phyloP scores from a whole-genome alignment of 2,797 vertebrate species.

The Bradypus variegatus region DNA sequence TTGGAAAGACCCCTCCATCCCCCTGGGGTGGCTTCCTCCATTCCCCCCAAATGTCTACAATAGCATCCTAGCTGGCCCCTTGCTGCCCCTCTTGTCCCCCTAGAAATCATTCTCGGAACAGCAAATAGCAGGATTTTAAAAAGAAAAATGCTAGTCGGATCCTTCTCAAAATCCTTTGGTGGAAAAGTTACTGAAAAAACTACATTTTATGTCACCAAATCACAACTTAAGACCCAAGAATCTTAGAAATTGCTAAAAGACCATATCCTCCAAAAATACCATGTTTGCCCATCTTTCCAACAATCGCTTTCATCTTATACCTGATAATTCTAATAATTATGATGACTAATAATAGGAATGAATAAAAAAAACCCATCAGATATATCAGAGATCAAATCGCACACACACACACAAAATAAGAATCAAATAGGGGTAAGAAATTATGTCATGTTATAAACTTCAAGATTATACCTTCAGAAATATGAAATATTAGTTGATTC shows the following conservation, averaged over 20 bases:
- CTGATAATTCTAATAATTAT: background rate
- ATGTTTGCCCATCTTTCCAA: background rate
- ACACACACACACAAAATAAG: background rate
- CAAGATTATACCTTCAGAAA: constrained; percentile 1
- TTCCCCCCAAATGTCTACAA: too few relatives aligned
- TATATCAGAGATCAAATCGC: background rate
- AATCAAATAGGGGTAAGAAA: background rate
- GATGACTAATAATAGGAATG: background rate
- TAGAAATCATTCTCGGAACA: background rate
- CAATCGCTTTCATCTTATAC: background rate
- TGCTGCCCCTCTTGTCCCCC: background rate
- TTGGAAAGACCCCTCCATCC: background rate
- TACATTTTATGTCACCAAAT: constrained; percentile 9
- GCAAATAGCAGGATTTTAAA: background rate
- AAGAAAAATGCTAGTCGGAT: background rate
- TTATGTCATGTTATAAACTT: background rate
- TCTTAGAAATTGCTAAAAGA: background rate
- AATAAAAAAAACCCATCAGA: background rate
- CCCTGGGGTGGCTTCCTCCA: background rate
- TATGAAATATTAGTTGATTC: background rate
- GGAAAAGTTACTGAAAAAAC: background rate
- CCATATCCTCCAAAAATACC: background rate
- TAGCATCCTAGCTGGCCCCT: background rate
- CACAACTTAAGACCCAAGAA: background rate
- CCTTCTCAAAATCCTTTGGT: background rate